phyloP scores from a whole-genome alignment of 2,113 vertebrate species.

The Otocyon megalotis region DNA sequence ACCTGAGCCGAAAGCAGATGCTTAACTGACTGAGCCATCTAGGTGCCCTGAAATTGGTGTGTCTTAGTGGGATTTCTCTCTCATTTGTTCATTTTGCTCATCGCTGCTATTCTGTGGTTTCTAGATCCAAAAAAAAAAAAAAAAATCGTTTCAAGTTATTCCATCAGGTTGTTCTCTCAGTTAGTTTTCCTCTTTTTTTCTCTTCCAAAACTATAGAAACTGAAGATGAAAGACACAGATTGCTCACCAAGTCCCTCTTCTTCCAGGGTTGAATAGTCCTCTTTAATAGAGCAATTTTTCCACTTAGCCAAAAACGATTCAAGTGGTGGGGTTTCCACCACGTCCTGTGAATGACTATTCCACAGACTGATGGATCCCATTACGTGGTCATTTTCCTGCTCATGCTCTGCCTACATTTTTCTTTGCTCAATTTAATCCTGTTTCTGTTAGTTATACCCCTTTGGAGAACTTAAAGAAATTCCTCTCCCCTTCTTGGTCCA shows the following conservation, averaged over 20 bases:
- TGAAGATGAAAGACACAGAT: constrained; percentile 73
- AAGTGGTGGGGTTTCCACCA: constrained; percentile 68
- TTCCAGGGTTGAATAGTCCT: constrained; percentile 60
- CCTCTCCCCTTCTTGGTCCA: constrained; percentile 27
- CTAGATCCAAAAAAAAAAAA: constrained; percentile 4
- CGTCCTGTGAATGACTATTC: constrained; percentile 61
- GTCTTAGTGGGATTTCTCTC: constrained; percentile 62
- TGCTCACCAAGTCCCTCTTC: constrained; percentile 74
- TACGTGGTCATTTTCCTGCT: constrained; percentile 59
- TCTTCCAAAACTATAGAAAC: constrained; percentile 70
- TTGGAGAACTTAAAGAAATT: constrained; percentile 65
- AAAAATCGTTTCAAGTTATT: constrained; percentile 40
- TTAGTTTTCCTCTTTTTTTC: constrained; percentile 65
- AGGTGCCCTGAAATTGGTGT: not conserved
- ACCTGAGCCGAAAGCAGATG: not conserved
- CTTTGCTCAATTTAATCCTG: constrained; percentile 73
- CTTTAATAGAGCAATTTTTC: constrained; percentile 66
- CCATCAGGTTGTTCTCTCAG: constrained; percentile 49
- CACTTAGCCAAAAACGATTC: constrained; percentile 69
- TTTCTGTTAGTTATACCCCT: constrained; percentile 65
- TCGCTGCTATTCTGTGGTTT: constrained; percentile 71
- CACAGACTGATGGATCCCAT: constrained; percentile 74
- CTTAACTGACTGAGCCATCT: not conserved
- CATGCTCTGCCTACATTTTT: constrained; percentile 70
- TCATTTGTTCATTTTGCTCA: constrained; percentile 53